Evolutionary conservation across 2,113 vertebrate genomes (phyloP), one percentile per base, ranked within the genome.

Genomic region (Podocnemis expansa): DNA sequence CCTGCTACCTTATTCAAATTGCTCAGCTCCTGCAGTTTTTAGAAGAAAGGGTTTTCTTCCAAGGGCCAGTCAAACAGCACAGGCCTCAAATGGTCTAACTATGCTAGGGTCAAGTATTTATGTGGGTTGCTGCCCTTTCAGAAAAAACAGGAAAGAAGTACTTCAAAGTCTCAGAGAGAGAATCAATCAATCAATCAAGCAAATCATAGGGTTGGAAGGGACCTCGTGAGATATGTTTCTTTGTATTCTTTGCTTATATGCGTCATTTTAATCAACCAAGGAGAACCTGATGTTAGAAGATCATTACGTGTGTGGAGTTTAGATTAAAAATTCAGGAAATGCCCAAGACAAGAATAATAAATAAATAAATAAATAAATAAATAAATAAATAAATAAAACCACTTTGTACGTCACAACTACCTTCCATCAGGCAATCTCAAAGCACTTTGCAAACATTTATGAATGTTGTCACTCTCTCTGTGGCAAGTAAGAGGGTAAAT

Each of bases 401-500:
- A 17, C 29, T 19, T 41, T 22, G 19, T 14, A 49, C 19, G 56
- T 58, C 82, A 88, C 78, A 70, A 38, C 8, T 45, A 2, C 7
- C 63, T 54, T 21, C 24, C 51, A 78, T 55, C 41, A 0, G 0
- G 90, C 8, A 27, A 47, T 78, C 13, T 49, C 8, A 31, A 47
- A 47, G 4, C 27, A 49, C 75, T 78, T 49, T 21, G 63, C n/a
- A 38, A 38, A n/a, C 17, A 38, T 21, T 38, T 70, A 17, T 70
- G 63, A 70, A 70, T 70, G n/a, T n/a, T 38, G 63, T 70, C n/a
- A 38, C 19, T n/a, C n/a, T 19, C n/a, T 70, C 19, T 70, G n/a
- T n/a, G 38, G 63, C 21, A 70, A 10, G 9, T 17, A 21, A 70
- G 60, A 67, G 8, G 34, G 60, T n/a, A n/a, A 67, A 67, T 67